These are phyloP conservation scores for Bimastos eiseni DNA, from an alignment of 2,888 invertebrate genomes.

Conservation along the genomic window DNA sequence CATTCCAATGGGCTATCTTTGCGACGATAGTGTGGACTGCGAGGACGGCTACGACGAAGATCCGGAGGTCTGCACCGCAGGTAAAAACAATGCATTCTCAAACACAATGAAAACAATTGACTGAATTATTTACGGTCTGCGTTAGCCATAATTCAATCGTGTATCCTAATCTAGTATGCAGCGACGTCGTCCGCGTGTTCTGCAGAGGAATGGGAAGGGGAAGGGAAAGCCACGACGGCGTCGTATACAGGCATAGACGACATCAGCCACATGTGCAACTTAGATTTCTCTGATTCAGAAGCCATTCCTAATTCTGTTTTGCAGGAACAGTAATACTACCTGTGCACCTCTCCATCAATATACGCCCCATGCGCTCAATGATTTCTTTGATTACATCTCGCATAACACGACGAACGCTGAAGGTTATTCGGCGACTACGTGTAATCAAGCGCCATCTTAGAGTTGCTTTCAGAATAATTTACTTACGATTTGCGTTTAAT, in stretches of 20 bases:
- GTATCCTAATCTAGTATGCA: not conserved
- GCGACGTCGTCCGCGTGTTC: not conserved
- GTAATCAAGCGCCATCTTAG: not conserved
- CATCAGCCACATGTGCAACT: not conserved
- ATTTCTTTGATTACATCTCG: not conserved
- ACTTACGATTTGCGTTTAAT: not conserved
- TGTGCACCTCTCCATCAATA: not conserved
- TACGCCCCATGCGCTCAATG: not conserved
- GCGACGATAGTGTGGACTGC: slow-evolving; percentile 56
- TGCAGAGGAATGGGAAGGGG: too few species aligned
- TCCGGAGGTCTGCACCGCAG: slow-evolving; percentile 55
- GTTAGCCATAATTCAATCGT: not conserved
- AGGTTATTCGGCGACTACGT: not conserved
- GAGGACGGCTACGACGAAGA: slow-evolving; percentile 58
- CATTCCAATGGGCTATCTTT: slow-evolving; percentile 56
- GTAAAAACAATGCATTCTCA: slow-evolving; percentile 41
- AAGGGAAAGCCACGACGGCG: too few species aligned
- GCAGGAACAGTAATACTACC: not conserved
- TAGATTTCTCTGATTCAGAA: not conserved
- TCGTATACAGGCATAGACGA: not conserved
- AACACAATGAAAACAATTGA: not conserved
- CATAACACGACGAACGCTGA: not conserved
- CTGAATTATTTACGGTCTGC: not conserved
- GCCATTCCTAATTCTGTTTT: not conserved
- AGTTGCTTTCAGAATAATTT: not conserved